Base-by-base conservation (phyloP, 2,797 vertebrate genomes). In the Limosa lapponica region DNA sequence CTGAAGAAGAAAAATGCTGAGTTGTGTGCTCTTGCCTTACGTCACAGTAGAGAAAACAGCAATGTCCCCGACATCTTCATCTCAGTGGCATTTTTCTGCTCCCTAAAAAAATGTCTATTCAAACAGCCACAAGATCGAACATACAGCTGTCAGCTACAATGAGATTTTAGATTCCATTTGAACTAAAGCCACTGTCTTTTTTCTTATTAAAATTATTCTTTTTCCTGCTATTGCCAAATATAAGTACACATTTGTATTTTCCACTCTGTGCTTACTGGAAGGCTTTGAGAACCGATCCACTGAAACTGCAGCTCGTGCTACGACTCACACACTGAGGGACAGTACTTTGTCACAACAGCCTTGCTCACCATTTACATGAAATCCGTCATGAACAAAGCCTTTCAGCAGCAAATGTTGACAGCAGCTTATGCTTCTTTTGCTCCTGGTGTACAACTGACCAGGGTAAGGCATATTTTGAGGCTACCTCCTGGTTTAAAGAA, bases 1-100 rank as follows among this genome's bases (percentile, higher is more conserved):
- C 71, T 73, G 51, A 96, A 85, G 70, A 55, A 46, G 37, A 67
- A 91, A 95, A 94, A 82, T 10, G 81, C 83, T 80, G 86, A 95
- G 20, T 54, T 52, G 77, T 73, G 64, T 71, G n/a, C 34, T 87
- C 44, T 67, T 77, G 81, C 30, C 52, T 94, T 95, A 94, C 2
- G 0, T 92, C 88, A 93, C 10, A 41, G 39, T 11, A 62, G 17
- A 69, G 34, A 65, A 77, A 81, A 70, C 28, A 65, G 27, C 39
- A 69, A n/a, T 8, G 83, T 67, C 13, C 36, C 55, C 0, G 1
- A 77, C 41, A 91, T 49, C 7, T 28, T 86, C 34, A 74, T 89
- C 58, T 91, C 66, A 67, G 74, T 82, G 13, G 30, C 10, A 43
- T 64, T 86, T 59, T 90, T 55, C 39, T 52, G 41, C 36, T 93